Percentiles rank a stretch among this genome's conserved stretches.
These are phyloP conservation scores for Mormyrus lacerda DNA, from an alignment of 2,113 vertebrate species.

Conservation along the genomic window DNA sequence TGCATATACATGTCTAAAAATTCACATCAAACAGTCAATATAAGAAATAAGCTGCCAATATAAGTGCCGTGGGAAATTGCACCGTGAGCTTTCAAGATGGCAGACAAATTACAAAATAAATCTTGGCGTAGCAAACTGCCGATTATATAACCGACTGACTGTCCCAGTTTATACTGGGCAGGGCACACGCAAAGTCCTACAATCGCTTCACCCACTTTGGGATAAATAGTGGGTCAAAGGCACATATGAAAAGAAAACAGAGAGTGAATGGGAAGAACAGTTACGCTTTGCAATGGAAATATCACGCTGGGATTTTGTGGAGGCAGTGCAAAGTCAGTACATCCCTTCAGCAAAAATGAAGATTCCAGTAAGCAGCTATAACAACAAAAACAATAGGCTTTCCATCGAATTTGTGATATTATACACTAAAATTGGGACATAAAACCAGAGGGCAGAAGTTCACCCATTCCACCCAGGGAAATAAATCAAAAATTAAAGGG, in stretches of 20 bases:
- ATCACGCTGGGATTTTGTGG: background rate
- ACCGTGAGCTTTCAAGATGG: background rate
- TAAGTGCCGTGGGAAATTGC: background rate
- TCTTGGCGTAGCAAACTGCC: background rate
- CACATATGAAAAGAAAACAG: conserved; percentile 2
- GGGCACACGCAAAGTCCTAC: background rate
- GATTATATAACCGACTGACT: background rate
- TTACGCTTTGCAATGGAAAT: background rate
- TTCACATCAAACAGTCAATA: background rate
- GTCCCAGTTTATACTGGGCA: background rate
- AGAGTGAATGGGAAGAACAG: background rate
- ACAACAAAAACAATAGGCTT: background rate
- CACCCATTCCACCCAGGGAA: conserved; percentile 25
- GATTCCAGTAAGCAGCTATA: background rate
- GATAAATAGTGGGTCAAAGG: background rate
- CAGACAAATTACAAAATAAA: background rate
- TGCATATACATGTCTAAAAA: background rate
- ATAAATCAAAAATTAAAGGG: conserved; percentile 26
- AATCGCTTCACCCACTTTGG: background rate
- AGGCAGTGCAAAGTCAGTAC: conserved; percentile 13
- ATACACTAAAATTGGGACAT: background rate
- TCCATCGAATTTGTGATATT: background rate
- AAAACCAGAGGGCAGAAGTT: background rate
- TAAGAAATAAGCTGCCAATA: background rate
- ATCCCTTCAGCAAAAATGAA: background rate